Conservation (phyloP, 2,888 invertebrate species). For the Auanema freiburgensis region DNA sequence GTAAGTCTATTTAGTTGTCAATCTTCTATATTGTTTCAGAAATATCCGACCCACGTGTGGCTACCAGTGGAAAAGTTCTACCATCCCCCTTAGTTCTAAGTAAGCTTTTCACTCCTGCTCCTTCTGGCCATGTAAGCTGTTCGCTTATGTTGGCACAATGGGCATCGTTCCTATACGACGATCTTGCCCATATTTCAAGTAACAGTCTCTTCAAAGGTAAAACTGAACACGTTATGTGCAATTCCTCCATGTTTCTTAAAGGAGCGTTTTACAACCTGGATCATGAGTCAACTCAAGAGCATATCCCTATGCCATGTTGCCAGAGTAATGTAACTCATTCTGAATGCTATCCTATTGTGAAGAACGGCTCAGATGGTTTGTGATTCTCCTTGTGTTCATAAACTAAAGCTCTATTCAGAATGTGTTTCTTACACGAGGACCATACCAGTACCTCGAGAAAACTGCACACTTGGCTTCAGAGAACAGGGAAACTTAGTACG, state of each 20-base stretch:
- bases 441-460: constrained; percentile 51
- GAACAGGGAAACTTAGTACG: constrained; percentile 83
- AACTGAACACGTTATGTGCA: constrained; percentile 5
- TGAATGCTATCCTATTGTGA: constrained; percentile 46
- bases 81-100: constrained; percentile 41
- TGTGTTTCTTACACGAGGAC: constrained; percentile 58
- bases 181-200: constrained; percentile 69
- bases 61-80: constrained; percentile 31
- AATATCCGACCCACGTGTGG: constrained; percentile 31
- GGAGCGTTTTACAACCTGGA: neutral
- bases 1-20: constrained; percentile 35
- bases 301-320: constrained; percentile 67
- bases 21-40: too few relatives aligned
- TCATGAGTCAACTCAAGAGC: constrained; percentile 60
- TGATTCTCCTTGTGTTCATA: neutral
- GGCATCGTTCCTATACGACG: constrained; percentile 62
- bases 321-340: constrained; percentile 41
- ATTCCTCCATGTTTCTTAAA: neutral
- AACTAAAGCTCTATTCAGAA: constrained; percentile 16
- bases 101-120: constrained; percentile 39
- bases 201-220: constrained; percentile 71
- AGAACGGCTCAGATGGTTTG: neutral
- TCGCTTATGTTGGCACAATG: constrained; percentile 75
- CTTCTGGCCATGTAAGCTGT: constrained; percentile 68
- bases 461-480: constrained; percentile 67